Conservation (phyloP, 2,113 vertebrate genomes). For the Barnardius zonarius region DNA sequence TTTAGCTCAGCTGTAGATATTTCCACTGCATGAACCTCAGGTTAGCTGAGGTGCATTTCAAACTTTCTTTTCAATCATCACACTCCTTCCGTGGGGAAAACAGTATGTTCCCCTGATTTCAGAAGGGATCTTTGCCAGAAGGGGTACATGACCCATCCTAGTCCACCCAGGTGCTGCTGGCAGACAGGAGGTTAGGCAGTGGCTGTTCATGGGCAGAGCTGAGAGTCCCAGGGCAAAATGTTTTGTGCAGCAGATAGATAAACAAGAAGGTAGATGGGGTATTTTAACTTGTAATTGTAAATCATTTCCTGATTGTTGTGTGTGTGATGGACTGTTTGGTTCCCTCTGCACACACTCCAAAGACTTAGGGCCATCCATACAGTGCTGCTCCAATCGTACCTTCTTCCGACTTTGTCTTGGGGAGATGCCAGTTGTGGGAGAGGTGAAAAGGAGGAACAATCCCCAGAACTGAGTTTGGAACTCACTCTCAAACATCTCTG, state of each 20-base stretch:
- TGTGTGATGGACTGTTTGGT: background rate
- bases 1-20: background rate
- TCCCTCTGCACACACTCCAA: background rate
- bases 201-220: background rate
- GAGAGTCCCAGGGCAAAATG: background rate
- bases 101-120: background rate
- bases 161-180: background rate
- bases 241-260: background rate
- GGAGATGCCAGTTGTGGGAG: background rate
- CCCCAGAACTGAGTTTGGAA: background rate
- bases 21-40: background rate
- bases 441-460: background rate
- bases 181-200: background rate
- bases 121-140: background rate
- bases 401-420: background rate
- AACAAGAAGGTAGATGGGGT: background rate
- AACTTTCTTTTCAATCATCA: background rate
- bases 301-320: background rate
- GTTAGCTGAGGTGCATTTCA: background rate
- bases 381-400: background rate
- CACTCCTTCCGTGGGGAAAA: background rate
- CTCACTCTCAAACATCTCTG: background rate
- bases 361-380: background rate
- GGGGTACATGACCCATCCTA: background rate
- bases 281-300: background rate